These are phyloP conservation scores for Hypercompe scribonia DNA, from an alignment of 2,888 invertebrate species.

Conservation along the genomic window DNA sequence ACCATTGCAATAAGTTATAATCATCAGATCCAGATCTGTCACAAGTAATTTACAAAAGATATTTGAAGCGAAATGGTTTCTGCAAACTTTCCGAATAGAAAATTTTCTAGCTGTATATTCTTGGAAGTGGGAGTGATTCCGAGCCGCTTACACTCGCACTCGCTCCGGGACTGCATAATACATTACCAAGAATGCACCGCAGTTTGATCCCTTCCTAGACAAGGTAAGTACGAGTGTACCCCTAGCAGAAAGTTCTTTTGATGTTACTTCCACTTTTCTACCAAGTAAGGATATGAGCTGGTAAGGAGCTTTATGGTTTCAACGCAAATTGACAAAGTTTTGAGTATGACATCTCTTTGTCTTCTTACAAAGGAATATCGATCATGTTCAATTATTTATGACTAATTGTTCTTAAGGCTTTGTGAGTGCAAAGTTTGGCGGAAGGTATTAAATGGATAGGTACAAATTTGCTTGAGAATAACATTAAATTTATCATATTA, in stretches of 20 bases:
- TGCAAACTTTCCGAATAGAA: constrained; percentile 75
- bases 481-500: constrained; percentile 29
- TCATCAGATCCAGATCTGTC: constrained; percentile 68
- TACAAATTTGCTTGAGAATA: constrained; percentile 55
- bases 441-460: constrained; percentile 56
- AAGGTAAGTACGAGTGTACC: constrained; percentile 81
- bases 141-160: constrained; percentile 80
- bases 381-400: constrained; percentile 80
- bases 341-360: constrained; percentile 80
- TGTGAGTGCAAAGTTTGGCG: constrained; percentile 63
- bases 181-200: constrained; percentile 84
- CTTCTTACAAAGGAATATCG: constrained; percentile 77
- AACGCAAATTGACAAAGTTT: constrained; percentile 83
- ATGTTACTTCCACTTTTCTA: constrained; percentile 80
- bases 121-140: constrained; percentile 73
- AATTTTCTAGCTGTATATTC: constrained; percentile 74
- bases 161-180: constrained; percentile 83
- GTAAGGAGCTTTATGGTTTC: constrained; percentile 78
- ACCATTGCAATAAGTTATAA: constrained; percentile 64
- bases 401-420: constrained; percentile 75
- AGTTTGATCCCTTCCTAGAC: constrained; percentile 85
- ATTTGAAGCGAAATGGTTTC: constrained; percentile 69
- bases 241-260: constrained; percentile 78
- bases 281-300: constrained; percentile 76
- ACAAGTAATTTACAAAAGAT: constrained; percentile 73